Conservation (phyloP, 2,113 vertebrate species). For the Tiliqua scincoides region DNA sequence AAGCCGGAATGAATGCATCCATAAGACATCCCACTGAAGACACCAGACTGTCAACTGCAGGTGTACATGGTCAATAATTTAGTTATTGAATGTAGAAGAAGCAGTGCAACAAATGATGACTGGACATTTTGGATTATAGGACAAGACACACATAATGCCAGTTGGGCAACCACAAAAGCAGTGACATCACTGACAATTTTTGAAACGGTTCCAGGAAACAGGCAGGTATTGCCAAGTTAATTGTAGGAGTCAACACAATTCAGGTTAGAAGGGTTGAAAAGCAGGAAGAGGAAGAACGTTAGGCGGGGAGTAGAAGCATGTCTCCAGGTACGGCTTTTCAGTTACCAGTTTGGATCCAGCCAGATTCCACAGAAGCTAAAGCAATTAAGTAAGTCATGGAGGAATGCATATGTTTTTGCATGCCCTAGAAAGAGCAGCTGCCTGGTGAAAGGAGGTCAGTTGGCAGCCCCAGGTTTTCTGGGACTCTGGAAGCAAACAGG, state of each 20-base stretch:
- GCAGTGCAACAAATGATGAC: not conserved
- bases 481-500: not conserved
- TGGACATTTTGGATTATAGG: slow-evolving; percentile 48
- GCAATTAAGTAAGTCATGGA: not conserved
- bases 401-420: not conserved
- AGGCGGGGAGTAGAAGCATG: not conserved
- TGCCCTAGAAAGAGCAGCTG: not conserved
- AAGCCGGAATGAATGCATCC: not conserved
- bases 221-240: slow-evolving; percentile 30
- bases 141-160: slow-evolving; percentile 37
- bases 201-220: slow-evolving; percentile 20
- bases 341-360: slow-evolving; percentile 6
- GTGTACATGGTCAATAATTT: slow-evolving; percentile 40
- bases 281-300: slow-evolving; percentile 7
- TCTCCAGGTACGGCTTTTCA: not conserved
- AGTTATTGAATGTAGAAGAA: slow-evolving; percentile 24
- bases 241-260: accelerated
- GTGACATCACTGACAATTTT: slow-evolving; percentile 44
- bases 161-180: slow-evolving; percentile 31
- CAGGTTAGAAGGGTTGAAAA: slow-evolving; percentile 34
- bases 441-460: not conserved
- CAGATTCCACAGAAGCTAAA: slow-evolving; percentile 6
- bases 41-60: not conserved
- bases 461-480: not conserved
- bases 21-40: not conserved